Evolutionary conservation across 2,888 invertebrate genomes (phyloP).

Genomic region (Diplolepis rosae): DNA sequence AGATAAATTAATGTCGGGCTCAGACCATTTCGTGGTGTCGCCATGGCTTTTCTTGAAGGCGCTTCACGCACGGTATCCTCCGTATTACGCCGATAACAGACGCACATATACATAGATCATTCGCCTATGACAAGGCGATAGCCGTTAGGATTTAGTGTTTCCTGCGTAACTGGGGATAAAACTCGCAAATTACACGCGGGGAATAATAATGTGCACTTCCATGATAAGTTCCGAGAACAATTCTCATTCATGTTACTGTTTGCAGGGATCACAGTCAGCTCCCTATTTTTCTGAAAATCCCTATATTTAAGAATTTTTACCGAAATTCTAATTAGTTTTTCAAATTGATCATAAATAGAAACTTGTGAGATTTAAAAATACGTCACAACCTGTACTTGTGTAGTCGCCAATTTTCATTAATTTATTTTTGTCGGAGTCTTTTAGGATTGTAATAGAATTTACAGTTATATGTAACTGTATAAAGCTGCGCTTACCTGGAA

Average conservation of each 20-base stretch:
- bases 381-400: too few species aligned
- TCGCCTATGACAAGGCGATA: constrained; percentile 27
- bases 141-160: constrained; percentile 15
- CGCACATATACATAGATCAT: constrained; percentile 1
- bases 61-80: constrained; percentile 14
- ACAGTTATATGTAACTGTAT: too few species aligned
- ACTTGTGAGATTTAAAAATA: too few species aligned
- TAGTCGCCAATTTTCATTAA: too few species aligned
- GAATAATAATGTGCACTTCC: neutral
- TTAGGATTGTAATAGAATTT: too few species aligned
- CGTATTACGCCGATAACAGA: neutral
- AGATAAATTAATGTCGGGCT: constrained; percentile 10
- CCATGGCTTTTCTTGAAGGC: constrained; percentile 27
- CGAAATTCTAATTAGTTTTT: too few species aligned
- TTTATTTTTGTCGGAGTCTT: too few species aligned
- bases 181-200: neutral
- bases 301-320: too few species aligned
- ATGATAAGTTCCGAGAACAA: constrained; percentile 11
- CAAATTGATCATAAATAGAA: too few species aligned
- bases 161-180: constrained; percentile 6
- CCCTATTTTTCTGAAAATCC: too few species aligned
- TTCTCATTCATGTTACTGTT: neutral
- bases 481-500: too few species aligned
- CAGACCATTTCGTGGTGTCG: constrained; percentile 26
- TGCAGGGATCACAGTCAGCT: too few species aligned